Base-by-base conservation (phyloP, 1,140 invertebrate genomes). In the Chlorops oryzae region DNA sequence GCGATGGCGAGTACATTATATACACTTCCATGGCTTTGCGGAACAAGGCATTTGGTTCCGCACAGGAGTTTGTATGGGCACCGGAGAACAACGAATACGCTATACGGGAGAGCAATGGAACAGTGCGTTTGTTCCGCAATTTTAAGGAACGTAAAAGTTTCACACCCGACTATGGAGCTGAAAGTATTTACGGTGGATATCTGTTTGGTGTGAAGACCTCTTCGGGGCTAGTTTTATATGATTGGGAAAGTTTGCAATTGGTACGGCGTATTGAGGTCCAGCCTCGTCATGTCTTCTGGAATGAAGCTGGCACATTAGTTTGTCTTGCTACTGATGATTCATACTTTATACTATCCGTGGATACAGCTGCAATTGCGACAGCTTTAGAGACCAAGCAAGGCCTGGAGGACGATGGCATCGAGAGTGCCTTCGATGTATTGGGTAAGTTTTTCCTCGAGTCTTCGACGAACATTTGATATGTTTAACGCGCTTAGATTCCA, bases 1-100 rank as follows among this genome's bases (percentile, higher is more conserved):
- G 97, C 9, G 97, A 99, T 75, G 97, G 96, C 1, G 97, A 99
- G 72, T 99, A 98, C 71, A 99, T 99, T 13, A 98, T 99, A 58
- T 99, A 99, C 73, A 99, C 97, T 1, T 93, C 96, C 0, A 97
- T 99, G 92, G 96, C 95, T 0, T 76, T 99, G 27, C 81, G 97
- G 38, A 99, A 99, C 72, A 99, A 99, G 73, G 93, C 93, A 10
- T 99, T 98, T 73, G 97, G 97, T 3, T 87, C 92, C 5, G 96
- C 95, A 0, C 90, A 97, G 51, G 96, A 99, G 74, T 99, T 99
- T 75, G 96, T 98, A 0, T 99, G 97, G 97, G 93, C 93, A 1
- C 81, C 88, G 39, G 97, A 99, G 73, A 95, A 94, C 3, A 95
- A 92, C 42, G 90, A 98, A 61, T 99, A 90, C 63, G 87, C 87